Base-by-base conservation (phyloP, 37 sponge, comb jelly and placozoan species). In the Haliclona indistincta region DNA sequence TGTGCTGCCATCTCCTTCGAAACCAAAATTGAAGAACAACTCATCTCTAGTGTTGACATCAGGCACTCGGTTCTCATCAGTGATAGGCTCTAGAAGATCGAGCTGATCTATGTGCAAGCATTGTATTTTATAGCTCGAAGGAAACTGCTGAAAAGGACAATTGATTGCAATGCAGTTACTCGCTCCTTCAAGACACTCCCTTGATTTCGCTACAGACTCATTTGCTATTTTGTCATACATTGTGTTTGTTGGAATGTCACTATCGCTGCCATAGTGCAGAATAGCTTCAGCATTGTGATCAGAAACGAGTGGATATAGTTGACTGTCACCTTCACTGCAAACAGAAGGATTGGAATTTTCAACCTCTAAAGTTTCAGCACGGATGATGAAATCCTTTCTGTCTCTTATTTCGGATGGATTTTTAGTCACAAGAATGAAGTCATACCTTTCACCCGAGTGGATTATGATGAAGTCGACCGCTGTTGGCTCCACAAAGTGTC, bases 361-460 rank as follows among this genome's bases (percentile, higher is more conserved):
- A 3, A 58, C 67, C 70, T 90, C 91, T 47, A 90, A 44, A 3
- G 91, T 90, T n/a, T 81, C 78, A 56, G 91, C 91, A 67, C 83
- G 51, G 11, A 90, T 90, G 73, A 68, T 54, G 61, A 76, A 90
- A 56, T 85, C 76, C 1, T 32, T 30, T 54, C 26, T 30, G n/a
- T 6, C 25, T 13, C 20, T 15, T 2, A 30, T 17, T 43, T 74
- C 42, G 51, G 63, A 28, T 26, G 68, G 63, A 45, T 39, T 6
- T 39, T 75, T 82, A 10, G 91, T 67, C 15, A 56, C 28, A 25
- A 93, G 58, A 29, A 88, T 54, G 38, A 93, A 77, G 47, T 93
- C 93, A 36, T 93, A 93, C 4, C 93, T 71, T 47, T 93, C 93
- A 44, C 93, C 93, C 30, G 75, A 71, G 72, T 93, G 93, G 2